Evolutionary conservation across 1,140 invertebrate species (phyloP).

Genomic region (Pseudomyrmex gracilis): DNA sequence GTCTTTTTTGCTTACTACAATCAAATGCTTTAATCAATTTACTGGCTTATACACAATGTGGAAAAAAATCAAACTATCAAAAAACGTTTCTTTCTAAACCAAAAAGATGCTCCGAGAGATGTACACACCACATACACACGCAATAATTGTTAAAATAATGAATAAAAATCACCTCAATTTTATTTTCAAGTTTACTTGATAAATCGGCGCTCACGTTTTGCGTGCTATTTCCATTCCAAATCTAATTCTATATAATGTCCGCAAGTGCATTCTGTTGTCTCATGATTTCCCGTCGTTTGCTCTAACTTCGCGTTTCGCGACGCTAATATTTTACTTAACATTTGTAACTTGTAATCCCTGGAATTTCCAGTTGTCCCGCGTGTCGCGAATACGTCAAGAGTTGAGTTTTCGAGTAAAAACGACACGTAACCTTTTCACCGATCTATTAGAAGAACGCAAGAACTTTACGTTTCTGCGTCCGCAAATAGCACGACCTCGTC

Average conservation of each 20-base stretch:
- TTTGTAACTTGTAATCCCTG: conserved; percentile 27
- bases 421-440: conserved; percentile 13
- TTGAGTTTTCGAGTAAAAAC: conserved; percentile 27
- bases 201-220: background rate
- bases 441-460: conserved; percentile 20
- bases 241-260: background rate
- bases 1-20: background rate
- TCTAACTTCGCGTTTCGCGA: conserved; percentile 28
- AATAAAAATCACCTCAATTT: background rate
- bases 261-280: conserved; percentile 21
- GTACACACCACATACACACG: no score
- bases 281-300: background rate
- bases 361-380: conserved; percentile 20
- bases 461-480: conserved; percentile 3
- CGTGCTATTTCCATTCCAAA: no score
- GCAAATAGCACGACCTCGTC: conserved; percentile 46
- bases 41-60: background rate
- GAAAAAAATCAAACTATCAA: background rate
- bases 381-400: conserved; percentile 7
- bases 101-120: background rate
- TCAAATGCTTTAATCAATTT: background rate
- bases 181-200: background rate
- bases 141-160: background rate
- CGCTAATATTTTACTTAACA: conserved; percentile 33
- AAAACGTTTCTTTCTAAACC: background rate